Evolutionary conservation across 2,888 invertebrate genomes (phyloP).

Genomic region (Stratiomys singularior): DNA sequence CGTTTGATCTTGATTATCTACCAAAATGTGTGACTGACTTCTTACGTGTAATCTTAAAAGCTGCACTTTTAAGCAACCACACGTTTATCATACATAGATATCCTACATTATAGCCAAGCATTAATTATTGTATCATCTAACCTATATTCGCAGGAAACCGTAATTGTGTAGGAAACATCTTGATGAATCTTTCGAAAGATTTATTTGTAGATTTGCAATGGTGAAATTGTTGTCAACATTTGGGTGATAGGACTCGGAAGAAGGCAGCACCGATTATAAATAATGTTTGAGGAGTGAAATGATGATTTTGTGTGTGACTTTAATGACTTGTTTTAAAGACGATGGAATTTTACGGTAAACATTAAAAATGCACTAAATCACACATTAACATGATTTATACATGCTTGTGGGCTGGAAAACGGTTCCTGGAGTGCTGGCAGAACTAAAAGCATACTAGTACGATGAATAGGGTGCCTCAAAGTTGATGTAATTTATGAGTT

Average conservation of each 20-base stretch:
- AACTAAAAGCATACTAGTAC: not conserved
- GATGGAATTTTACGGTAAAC: conserved; percentile 7
- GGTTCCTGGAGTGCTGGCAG: not conserved
- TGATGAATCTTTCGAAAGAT: too few relatives aligned
- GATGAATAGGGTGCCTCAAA: not conserved
- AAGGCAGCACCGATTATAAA: too few relatives aligned
- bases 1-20: not conserved
- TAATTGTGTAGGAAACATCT: too few relatives aligned
- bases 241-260: too few relatives aligned
- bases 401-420: not conserved
- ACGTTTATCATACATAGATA: too few relatives aligned
- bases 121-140: conserved; percentile 28
- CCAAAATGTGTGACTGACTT: not conserved
- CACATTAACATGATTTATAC: conserved; percentile 15
- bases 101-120: not conserved
- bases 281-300: not conserved
- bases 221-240: too few relatives aligned
- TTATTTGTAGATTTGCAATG: too few relatives aligned
- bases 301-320: not conserved
- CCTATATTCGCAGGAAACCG: not conserved
- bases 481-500: not conserved
- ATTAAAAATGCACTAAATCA: conserved; percentile 26
- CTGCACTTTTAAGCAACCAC: conserved; percentile 1
- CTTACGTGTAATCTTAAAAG: conserved; percentile 1
- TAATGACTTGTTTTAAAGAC: conserved; percentile 10